Percentiles rank a stretch among this genome's conserved stretches.
Conservation (phyloP, 2,113 vertebrate genomes). For the Grus americana region DNA sequence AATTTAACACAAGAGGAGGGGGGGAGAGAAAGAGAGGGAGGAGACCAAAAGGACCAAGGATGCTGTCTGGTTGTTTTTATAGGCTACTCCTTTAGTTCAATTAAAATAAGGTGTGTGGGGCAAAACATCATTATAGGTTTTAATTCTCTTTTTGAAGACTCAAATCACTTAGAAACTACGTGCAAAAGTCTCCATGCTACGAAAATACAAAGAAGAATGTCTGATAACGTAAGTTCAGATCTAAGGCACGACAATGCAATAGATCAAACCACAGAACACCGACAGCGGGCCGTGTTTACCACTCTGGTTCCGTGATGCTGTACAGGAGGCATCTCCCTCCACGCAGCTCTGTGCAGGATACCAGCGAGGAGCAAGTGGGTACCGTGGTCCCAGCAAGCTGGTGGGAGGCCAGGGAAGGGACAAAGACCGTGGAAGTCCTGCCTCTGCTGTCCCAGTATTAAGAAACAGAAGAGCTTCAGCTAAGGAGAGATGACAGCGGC, state of each 20-base stretch:
- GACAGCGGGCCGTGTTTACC: neutral
- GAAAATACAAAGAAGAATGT: neutral
- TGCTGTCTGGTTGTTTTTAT: neutral
- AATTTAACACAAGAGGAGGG: neutral
- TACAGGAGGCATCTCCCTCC: neutral
- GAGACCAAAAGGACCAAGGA: neutral
- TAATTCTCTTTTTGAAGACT: neutral
- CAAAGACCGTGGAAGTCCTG: neutral
- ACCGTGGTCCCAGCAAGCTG: neutral
- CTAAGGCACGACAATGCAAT: neutral
- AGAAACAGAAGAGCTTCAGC: neutral
- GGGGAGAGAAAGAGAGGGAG: neutral
- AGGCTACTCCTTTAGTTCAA: neutral
- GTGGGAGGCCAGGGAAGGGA: neutral
- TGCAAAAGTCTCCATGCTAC: neutral
- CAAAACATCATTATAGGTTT: neutral
- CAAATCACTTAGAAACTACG: neutral
- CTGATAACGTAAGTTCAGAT: neutral
- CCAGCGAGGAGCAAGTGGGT: neutral
- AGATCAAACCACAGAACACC: neutral
- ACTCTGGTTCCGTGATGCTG: neutral
- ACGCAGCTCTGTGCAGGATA: accelerated
- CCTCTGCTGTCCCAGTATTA: neutral
- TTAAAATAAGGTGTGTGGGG: neutral
- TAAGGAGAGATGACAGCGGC: neutral